Evolutionary conservation across 2,888 invertebrate species (phyloP), one percentile per base, ranked within the genome.

Genomic region (Pristionchus japonicus): DNA sequence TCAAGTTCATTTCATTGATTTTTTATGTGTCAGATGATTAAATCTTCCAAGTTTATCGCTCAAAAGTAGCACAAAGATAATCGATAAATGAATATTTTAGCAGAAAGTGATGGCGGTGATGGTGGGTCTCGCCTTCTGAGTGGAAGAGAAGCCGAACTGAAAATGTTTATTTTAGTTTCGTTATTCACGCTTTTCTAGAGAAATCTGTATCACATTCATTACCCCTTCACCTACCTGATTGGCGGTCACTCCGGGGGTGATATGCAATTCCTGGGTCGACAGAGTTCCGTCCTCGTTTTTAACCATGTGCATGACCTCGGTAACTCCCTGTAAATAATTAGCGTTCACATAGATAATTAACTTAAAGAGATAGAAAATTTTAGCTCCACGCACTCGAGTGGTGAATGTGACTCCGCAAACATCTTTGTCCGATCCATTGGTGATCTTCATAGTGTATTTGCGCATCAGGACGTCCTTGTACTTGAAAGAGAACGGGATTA

Each of bases 331-430:
- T 3, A 43, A 1, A 43, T 1, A 64, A 27, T 31, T 13, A 11
- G 17, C 4, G 31, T 70, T 70, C 4, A 31, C n/a, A n/a, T n/a
- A 6, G 20, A 17, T 17, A 1, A 27, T 9, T 31, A 13, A 15
- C 34, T 1, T 13, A 43, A 23, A n/a, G 27, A 74, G 37, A 74
- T 74, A 40, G 1, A 1, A 23, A 2, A 77, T 43, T 4, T 40
- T 17, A 27, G 20, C n/a, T 40, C 27, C n/a, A n/a, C n/a, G n/a
- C n/a, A n/a, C n/a, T n/a, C n/a, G n/a, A 43, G 77, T 13, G 4
- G 43, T 77, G 77, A 77, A 77, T 13, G 77, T 77, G 15, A 77
- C 77, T 77, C 77, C 77, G 77, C 77, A 77, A 9, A 77, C 34
- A 43, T 43, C 27, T 43, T 77, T 77, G n/a, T 43, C 77, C 23